Conservation (phyloP, 2,113 vertebrate species). For the Panurus biarmicus region DNA sequence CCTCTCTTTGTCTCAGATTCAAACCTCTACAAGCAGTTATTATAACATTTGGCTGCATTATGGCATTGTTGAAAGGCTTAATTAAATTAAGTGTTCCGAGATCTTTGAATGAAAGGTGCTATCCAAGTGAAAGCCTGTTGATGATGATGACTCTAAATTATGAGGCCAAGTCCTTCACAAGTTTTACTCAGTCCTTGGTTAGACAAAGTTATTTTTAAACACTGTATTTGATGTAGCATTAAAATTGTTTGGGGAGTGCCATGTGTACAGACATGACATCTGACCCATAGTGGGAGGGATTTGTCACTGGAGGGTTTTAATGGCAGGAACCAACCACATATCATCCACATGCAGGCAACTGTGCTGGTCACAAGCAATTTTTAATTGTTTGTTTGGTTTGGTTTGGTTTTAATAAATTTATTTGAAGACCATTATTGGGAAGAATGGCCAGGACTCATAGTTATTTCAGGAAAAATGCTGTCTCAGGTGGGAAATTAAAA, state of each 20-base stretch:
- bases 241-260: background rate
- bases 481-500: background rate
- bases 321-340: background rate
- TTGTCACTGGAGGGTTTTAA: background rate
- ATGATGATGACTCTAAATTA: constrained; percentile 45
- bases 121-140: constrained; percentile 46
- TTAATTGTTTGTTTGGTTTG: background rate
- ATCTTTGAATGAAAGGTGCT: constrained; percentile 60
- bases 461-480: background rate
- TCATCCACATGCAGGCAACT: background rate
- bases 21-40: constrained; percentile 56
- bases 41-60: constrained; percentile 56
- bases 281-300: background rate
- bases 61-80: constrained; percentile 60
- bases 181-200: constrained; percentile 3
- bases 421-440: background rate
- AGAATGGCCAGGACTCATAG: background rate
- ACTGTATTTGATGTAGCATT: background rate
- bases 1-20: constrained; percentile 62
- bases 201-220: constrained; percentile 15
- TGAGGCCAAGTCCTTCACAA: constrained; percentile 4
- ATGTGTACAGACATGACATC: background rate
- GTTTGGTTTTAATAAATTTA: background rate
- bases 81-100: constrained; percentile 57
- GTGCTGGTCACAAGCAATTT: background rate